Evolutionary conservation across 64 coral and sea anemone genomes (phyloP).

Genomic region (Porites australiensis): DNA sequence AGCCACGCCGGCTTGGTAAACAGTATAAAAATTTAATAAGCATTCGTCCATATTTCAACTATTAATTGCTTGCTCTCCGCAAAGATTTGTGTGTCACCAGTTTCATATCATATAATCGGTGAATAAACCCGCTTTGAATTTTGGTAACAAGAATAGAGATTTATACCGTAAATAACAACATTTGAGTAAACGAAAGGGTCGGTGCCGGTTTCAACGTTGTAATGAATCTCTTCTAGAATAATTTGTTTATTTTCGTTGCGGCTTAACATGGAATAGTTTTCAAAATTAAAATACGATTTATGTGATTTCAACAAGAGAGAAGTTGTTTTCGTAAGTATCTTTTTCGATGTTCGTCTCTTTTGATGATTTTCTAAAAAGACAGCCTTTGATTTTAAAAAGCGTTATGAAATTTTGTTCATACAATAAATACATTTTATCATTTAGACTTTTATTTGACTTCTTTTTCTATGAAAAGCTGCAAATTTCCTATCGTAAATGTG

Average conservation of each 20-base stretch:
- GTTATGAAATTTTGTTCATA: neutral
- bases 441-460: neutral
- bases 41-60: neutral
- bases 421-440: neutral
- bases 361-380: neutral
- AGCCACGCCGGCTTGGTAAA: neutral
- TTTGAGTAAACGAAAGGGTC: neutral
- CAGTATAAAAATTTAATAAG: constrained; percentile 14
- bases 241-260: neutral
- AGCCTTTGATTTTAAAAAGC: neutral
- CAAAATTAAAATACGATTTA: neutral
- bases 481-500: neutral
- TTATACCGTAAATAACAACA: neutral
- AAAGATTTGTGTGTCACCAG: neutral
- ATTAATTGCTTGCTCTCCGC: neutral
- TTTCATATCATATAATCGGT: neutral
- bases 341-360: neutral
- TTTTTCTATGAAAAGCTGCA: neutral
- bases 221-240: neutral
- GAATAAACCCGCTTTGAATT: neutral
- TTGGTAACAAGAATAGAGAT: neutral
- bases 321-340: neutral
- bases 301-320: neutral
- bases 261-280: neutral
- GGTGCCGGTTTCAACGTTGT: neutral